Base-by-base conservation (phyloP, 2,797 vertebrate species). In the Lateolabrax maculatus region DNA sequence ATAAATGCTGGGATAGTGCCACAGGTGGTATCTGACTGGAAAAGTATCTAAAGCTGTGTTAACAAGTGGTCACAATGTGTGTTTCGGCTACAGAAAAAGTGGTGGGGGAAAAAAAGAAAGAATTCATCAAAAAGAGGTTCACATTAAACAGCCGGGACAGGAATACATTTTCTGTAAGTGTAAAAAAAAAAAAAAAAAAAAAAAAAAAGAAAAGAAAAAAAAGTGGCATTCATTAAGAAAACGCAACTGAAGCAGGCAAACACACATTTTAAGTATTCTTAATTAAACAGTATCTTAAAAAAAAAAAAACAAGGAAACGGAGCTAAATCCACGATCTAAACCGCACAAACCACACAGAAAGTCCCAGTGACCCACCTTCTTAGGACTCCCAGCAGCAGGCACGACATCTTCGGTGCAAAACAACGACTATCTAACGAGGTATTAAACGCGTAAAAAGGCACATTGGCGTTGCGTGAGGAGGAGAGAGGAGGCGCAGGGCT, bases 381-480 rank as follows among this genome's bases (percentile, higher is more conserved):
- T 56, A 94, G 67, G 41, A 91, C 91, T 91, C 91, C 89, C 34
- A 94, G 66, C 65, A 95, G 81, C 64, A 92, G 87, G 48, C 87
- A 90, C 61, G 94, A 94, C 94, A 95, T 95, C 34, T 88, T 87
- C 9, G 62, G 44, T 23, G 66, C 37, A 72, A 63, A 56, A 51
- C n/a, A n/a, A n/a, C n/a, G n/a, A n/a, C n/a, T n/a, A n/a, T 34
- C 31, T 4, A 34, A 34, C 31, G 3, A 6, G n/a, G n/a, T n/a
- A 48, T 4, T 1, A 0, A 58, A 55, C 6, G 51, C 0, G 36
- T 29, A 31, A 39, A 85, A 71, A 68, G 34, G 56, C 52, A 46
- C 75, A 78, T 80, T 41, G 4, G 31, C 6, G 79, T 44, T 21
- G 0, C 6, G 5, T 29, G 75, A 9, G 1, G 78, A 71, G 56